Conservation (phyloP, 2,113 vertebrate genomes). For the Uria aalge region DNA sequence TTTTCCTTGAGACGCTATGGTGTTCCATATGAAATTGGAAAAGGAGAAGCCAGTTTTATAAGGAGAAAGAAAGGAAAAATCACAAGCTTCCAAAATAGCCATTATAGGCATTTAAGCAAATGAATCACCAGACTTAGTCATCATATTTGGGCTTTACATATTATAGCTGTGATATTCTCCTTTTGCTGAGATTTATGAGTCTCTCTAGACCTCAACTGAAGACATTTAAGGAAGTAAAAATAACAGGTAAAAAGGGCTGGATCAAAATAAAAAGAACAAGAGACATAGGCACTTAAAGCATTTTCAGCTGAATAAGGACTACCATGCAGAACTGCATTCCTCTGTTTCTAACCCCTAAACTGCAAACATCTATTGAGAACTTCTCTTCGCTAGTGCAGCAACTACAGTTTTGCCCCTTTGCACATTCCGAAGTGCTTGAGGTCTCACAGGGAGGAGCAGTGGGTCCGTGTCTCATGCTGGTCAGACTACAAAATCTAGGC, state of each 20-base stretch:
- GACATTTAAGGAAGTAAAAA: neutral
- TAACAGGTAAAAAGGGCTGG: neutral
- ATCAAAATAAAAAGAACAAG: neutral
- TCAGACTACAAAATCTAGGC: neutral
- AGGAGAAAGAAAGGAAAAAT: neutral
- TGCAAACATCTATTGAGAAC: neutral
- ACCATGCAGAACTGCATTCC: neutral
- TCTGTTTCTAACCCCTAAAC: neutral
- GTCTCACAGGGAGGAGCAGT: neutral
- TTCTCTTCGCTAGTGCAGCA: neutral
- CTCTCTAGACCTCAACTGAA: neutral
- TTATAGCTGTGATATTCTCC: neutral
- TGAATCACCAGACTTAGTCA: neutral
- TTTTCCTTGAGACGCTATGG: neutral
- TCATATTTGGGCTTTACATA: neutral
- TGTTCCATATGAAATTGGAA: neutral
- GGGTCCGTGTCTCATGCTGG: neutral
- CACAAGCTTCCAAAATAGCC: neutral
- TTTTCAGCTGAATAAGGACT: neutral
- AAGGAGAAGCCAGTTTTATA: neutral
- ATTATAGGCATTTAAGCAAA: neutral
- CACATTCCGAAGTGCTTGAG: neutral
- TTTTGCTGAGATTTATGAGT: slow-evolving; percentile 2
- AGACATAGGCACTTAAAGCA: neutral
- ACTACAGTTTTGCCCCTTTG: neutral